phyloP scores from a whole-genome alignment of 2,888 invertebrate species.

The Nomada hirtipes region DNA sequence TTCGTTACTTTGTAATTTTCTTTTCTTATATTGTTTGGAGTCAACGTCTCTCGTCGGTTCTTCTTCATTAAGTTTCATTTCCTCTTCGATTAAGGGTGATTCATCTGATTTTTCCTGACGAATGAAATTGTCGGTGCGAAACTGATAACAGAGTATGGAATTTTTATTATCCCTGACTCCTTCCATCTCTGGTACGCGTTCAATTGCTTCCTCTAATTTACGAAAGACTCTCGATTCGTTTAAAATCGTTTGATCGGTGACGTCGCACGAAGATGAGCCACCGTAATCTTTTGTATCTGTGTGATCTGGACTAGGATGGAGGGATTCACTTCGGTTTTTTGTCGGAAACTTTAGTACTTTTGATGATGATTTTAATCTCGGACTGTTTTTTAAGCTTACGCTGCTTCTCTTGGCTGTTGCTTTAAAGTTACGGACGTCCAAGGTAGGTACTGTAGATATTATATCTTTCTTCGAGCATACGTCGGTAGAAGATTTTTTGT shows the following conservation, averaged over 20 bases:
- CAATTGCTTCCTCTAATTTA: constrained; percentile 11
- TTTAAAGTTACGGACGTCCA: background rate
- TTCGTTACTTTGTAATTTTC: background rate
- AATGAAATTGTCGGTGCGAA: background rate
- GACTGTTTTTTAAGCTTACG: background rate
- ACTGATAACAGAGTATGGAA: background rate
- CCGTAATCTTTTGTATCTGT: background rate
- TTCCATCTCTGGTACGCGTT: background rate
- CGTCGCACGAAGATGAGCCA: background rate
- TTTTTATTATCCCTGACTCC: background rate
- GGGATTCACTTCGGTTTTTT: background rate
- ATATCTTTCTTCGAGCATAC: background rate
- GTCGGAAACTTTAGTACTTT: background rate
- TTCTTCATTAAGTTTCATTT: background rate
- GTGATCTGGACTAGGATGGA: background rate
- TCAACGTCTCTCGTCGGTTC: constrained; percentile 41
- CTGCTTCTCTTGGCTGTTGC: constrained; percentile 3
- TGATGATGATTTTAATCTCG: background rate
- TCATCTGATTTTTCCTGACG: background rate
- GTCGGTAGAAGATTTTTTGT: constrained; percentile 12
- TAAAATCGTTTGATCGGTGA: background rate
- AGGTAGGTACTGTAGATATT: background rate
- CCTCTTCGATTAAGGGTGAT: background rate
- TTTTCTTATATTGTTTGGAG: background rate
- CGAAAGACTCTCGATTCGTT: constrained; percentile 8